Evolutionary conservation across 1,140 invertebrate genomes (phyloP).

Genomic region (Drosophila nebulosa): DNA sequence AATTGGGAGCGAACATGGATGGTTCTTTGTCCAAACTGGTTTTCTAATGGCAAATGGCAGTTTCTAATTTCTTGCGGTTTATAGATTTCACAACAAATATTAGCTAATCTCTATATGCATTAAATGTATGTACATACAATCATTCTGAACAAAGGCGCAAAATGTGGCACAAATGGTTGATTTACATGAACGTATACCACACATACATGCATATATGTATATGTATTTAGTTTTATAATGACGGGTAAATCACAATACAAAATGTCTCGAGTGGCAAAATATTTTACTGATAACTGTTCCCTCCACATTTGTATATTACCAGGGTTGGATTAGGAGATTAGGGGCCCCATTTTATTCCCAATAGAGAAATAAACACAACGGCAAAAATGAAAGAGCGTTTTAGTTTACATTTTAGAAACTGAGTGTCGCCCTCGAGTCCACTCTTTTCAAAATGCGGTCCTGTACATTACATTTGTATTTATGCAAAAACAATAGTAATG

Average conservation of each 20-base stretch:
- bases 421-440: too few relatives aligned
- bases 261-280: not conserved
- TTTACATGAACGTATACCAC: not conserved
- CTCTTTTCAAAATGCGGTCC: too few relatives aligned
- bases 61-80: conserved; percentile 35
- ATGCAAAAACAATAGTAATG: too few relatives aligned
- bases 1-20: not conserved
- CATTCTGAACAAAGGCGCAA: conserved; percentile 1
- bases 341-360: too few relatives aligned
- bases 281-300: not conserved
- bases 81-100: not conserved
- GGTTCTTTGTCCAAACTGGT: not conserved
- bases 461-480: too few relatives aligned
- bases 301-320: not conserved
- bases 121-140: conserved; percentile 1
- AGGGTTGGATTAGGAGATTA: too few relatives aligned
- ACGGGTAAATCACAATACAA: not conserved
- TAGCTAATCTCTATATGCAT: conserved; percentile 24
- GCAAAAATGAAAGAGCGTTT: too few relatives aligned
- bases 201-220: not conserved
- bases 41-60: conserved; percentile 12
- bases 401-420: too few relatives aligned
- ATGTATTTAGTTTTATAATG: not conserved
- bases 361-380: too few relatives aligned
- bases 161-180: not conserved